Percentiles rank a stretch among this genome's conserved stretches.
phyloP scores from a whole-genome alignment of 2,888 invertebrate species.

The Choreutis nemorana region DNA sequence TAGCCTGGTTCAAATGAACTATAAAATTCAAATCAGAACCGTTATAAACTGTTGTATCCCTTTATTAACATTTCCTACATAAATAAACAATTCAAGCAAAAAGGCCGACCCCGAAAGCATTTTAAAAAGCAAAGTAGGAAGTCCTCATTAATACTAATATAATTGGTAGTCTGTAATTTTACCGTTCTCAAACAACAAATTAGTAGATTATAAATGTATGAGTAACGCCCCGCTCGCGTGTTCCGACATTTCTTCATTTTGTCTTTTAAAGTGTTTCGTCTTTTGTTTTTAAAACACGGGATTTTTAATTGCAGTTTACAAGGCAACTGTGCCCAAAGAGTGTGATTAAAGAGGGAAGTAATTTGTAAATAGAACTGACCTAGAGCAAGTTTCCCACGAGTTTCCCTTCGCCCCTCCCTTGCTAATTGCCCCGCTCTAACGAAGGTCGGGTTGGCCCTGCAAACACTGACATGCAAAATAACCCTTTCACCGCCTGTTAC shows the following conservation, averaged over 20 bases:
- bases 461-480: constrained; percentile 60
- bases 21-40: too few relatives aligned
- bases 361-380: constrained; percentile 45
- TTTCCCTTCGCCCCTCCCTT: constrained; percentile 35
- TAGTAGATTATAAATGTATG: constrained; percentile 61
- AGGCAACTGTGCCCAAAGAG: too few relatives aligned
- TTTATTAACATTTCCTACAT: too few relatives aligned
- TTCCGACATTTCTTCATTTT: too few relatives aligned
- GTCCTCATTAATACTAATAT: constrained; percentile 59
- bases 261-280: constrained; percentile 51
- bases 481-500: constrained; percentile 58
- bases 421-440: constrained; percentile 61
- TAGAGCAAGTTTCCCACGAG: constrained; percentile 54
- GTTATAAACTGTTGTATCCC: too few relatives aligned
- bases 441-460: constrained; percentile 60
- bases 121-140: too few relatives aligned
- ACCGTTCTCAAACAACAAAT: constrained; percentile 57
- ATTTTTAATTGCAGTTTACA: constrained; percentile 18
- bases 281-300: constrained; percentile 43
- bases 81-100: too few relatives aligned
- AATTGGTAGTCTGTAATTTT: constrained; percentile 57
- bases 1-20: too few relatives aligned
- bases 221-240: constrained; percentile 44
- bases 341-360: too few relatives aligned
- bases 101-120: too few relatives aligned